Evolutionary conservation across 2,797 vertebrate genomes (phyloP), one percentile per base, ranked within the genome.

Genomic region (Chelon auratus): DNA sequence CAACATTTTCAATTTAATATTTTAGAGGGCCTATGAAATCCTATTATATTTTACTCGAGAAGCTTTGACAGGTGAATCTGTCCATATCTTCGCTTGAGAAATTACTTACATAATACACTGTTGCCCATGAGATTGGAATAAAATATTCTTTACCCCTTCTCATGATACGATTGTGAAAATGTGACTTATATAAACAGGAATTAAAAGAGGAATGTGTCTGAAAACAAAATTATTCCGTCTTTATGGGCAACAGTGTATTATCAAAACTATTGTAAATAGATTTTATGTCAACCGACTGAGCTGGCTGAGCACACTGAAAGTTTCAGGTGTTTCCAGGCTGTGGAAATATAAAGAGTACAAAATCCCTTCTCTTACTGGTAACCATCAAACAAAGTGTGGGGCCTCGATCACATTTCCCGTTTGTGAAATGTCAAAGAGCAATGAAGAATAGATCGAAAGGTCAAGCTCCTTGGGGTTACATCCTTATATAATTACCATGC

Each of bases 351-450:
- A 58, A 56, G 9, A 9, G 2, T 33, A 26, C 59, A 10, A 67
- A 69, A 75, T 68, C 4, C 57, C 12, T 48, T 69, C 20, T 71
- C 55, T 69, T 77, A 79, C 69, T 86, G 65, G 68, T 15, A 86
- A 85, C 71, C 75, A 89, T 82, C 72, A 85, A 79, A 72, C 63
- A 74, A 33, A 82, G 64, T 78, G 63, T 45, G 59, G 70, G 55
- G 54, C 73, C 40, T 62, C 75, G 69, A 77, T 90, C 85, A 68
- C 77, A 65, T 88, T 86, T 81, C 53, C 72, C 62, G 68, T 85
- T 83, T 84, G 30, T 84, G 67, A 91, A 93, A 92, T 92, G 83
- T 92, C 90, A 92, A 87, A 91, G 81, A 89, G 84, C 76, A 82
- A 78, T 72, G 55, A 80, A 86, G 69, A 86, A 82, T 56, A 24